Evolutionary conservation across 2,888 invertebrate genomes (phyloP).

Genomic region (Adineta ricciae): DNA sequence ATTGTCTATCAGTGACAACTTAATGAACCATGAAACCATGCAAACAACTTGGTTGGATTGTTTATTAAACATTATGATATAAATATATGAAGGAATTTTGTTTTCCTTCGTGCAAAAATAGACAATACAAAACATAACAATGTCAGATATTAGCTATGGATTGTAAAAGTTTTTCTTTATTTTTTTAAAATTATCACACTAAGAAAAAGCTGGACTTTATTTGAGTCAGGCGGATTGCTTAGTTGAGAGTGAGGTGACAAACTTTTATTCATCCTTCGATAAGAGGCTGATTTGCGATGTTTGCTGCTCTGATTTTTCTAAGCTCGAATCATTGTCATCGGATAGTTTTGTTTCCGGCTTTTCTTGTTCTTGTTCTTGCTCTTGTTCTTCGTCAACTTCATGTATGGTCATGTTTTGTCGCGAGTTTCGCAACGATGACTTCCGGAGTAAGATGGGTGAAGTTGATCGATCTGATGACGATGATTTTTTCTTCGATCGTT

Average conservation of each 20-base stretch:
- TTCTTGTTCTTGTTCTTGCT: no score
- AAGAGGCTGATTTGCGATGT: neutral
- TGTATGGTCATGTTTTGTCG: neutral
- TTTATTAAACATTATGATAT: neutral
- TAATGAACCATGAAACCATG: no score
- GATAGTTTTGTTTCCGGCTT: no score
- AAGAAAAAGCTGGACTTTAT: no score
- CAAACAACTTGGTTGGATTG: neutral
- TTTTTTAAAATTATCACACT: no score
- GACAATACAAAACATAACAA: neutral
- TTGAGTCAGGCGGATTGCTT: no score
- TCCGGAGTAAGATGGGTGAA: neutral
- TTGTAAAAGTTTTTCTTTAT: no score
- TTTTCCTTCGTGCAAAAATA: neutral
- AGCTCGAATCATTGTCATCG: neutral
- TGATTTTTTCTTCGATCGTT: neutral
- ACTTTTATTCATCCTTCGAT: neutral
- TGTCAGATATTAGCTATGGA: no score
- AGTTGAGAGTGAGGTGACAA: no score
- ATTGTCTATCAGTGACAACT: no score
- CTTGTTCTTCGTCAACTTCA: neutral
- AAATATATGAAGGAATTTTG: neutral
- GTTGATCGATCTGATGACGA: neutral
- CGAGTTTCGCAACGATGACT: neutral
- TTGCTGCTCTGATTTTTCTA: neutral